These are phyloP conservation scores for Drosophila erecta DNA, from an alignment of 1,140 invertebrate genomes.

Conservation along the genomic window DNA sequence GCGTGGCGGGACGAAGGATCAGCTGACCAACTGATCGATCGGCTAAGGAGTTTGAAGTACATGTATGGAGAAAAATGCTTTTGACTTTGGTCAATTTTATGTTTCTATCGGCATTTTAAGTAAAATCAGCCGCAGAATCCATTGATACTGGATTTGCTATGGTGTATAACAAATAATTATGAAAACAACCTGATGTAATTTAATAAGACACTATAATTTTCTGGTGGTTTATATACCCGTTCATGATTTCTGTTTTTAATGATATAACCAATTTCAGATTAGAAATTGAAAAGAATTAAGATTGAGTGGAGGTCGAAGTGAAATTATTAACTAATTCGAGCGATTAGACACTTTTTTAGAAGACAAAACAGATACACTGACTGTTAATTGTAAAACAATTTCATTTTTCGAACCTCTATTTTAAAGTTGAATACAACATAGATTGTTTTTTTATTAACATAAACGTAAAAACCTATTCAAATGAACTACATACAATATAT, in stretches of 20 bases:
- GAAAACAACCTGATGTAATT: slow-evolving; percentile 77
- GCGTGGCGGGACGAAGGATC: neutral
- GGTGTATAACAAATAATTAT: slow-evolving; percentile 7
- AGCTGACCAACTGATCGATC: neutral
- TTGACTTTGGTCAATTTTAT: slow-evolving; percentile 6
- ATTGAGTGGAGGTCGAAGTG: slow-evolving; percentile 23
- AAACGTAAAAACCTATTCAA: slow-evolving; percentile 66
- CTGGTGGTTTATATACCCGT: slow-evolving; percentile 45
- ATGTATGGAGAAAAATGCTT: slow-evolving; percentile 2
- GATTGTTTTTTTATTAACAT: slow-evolving; percentile 71
- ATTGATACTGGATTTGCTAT: slow-evolving; percentile 8
- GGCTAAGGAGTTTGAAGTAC: slow-evolving; percentile 1
- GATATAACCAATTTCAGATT: neutral
- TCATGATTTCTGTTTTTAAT: slow-evolving; percentile 24
- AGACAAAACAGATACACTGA: slow-evolving; percentile 75
- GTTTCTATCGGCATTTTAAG: slow-evolving; percentile 9
- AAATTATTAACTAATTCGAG: slow-evolving; percentile 67
- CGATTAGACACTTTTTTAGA: slow-evolving; percentile 51
- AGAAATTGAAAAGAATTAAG: slow-evolving; percentile 12
- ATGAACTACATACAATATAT: slow-evolving; percentile 75
- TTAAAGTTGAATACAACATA: slow-evolving; percentile 41
- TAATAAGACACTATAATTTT: slow-evolving; percentile 64
- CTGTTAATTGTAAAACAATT: slow-evolving; percentile 85
- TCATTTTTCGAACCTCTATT: slow-evolving; percentile 61
- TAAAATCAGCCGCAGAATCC: neutral